Percentiles rank a stretch among this genome's conserved stretches.
Evolutionary conservation across 92 coral and sea anemone species (phyloP).

Genomic region (Pocillopora meandrina): DNA sequence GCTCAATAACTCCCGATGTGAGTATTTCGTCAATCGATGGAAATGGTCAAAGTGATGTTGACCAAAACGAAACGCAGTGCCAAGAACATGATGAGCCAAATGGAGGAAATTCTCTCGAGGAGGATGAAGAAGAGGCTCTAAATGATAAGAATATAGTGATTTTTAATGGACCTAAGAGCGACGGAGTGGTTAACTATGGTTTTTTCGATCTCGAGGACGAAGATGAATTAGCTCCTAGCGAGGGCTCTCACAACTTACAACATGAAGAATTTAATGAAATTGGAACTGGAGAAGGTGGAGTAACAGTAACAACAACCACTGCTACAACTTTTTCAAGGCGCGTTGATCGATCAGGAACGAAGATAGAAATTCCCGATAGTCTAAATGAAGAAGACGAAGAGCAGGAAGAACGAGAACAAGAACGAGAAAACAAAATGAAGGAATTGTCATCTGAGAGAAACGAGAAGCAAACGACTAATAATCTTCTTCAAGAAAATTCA

Average conservation of each 20-base stretch:
- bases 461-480: background rate
- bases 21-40: background rate
- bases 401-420: background rate
- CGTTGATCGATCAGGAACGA: background rate
- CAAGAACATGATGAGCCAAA: background rate
- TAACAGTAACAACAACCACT: background rate
- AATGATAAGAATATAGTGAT: too few species aligned
- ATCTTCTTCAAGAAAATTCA: background rate
- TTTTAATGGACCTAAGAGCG: background rate
- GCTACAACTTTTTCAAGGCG: background rate
- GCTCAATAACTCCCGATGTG: background rate
- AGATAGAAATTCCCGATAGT: too few species aligned
- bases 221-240: background rate
- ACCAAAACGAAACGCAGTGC: background rate
- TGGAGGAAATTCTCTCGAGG: background rate
- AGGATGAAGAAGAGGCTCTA: background rate
- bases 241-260: background rate
- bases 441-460: too few species aligned
- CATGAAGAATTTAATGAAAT: background rate
- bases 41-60: constrained; percentile 1
- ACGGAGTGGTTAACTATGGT: background rate
- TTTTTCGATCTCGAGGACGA: background rate
- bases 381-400: background rate
- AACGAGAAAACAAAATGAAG: background rate
- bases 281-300: background rate